Evolutionary conservation across 1,140 invertebrate genomes (phyloP), one percentile per base, ranked within the genome.

Genomic region (Mya arenaria): DNA sequence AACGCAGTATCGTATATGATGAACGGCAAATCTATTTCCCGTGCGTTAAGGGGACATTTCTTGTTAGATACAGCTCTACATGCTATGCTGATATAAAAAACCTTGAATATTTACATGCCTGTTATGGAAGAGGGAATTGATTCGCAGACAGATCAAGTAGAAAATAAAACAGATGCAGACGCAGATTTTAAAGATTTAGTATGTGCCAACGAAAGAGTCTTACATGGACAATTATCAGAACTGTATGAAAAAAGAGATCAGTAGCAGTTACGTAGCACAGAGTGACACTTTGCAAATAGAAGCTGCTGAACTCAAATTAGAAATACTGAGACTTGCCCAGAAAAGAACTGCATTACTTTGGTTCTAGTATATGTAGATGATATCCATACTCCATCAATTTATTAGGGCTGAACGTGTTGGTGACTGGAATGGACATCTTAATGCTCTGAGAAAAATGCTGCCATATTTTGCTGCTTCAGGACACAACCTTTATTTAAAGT

Each of bases 401-500:
- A 60, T 89, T 4, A 65, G 34, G 48, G 79, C 88, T 37, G 88
- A 88, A 69, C 68, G 87, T 28, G 86, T 78, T 15, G 84, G 81
- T 15, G 34, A 89, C 37, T 89, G 85, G 85, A n/a, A 77, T 13
- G 32, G 77, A 1, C 66, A 85, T 66, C 58, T 85, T 15, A 10
- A 37, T 15, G 52, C 80, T 8, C 10, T 93, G 39, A 55, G 77
- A 65, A 80, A 89, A 82, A 93, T 93, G 88, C 82, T 93, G 8
- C 91, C 90, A n/a, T 92, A 84, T 75, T 92, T 93, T 83, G 88
- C 92, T 85, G 92, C 92, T 8, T 68, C 86, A 77, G 93, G 93
- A n/a, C 93, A 94, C 85, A 91, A 91, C 74, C 71, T 90, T 37
- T 94, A 93, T 86, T 91, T 93, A 13, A 94, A 94, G 90, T 92